A percentile compares a stretch with the other conserved stretches of the same genome.
Evolutionary conservation across 35 echinoderm and acorn worm genomes (phyloP).

Genomic region (Stichopus chloronotus): DNA sequence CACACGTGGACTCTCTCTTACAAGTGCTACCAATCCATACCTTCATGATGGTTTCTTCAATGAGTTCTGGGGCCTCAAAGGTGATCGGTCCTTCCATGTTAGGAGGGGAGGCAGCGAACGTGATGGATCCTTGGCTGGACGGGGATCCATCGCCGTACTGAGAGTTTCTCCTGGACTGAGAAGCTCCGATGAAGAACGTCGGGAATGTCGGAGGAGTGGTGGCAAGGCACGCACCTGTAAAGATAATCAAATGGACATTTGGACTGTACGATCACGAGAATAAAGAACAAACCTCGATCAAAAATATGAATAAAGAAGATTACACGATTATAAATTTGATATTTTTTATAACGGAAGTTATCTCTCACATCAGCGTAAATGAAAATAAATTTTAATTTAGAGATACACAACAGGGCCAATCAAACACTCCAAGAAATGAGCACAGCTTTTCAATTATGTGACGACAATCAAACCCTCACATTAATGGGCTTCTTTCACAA

Average conservation of each 20-base stretch:
- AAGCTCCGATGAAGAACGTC: slow-evolving; percentile 73
- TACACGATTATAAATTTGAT: not conserved
- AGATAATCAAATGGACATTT: not conserved
- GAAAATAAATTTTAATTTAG: too few species aligned
- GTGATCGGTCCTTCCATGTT: slow-evolving; percentile 98
- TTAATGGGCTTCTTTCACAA: too few species aligned
- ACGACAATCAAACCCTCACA: too few species aligned
- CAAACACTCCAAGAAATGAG: too few species aligned
- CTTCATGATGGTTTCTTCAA: slow-evolving; percentile 93
- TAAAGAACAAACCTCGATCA: not conserved
- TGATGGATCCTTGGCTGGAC: slow-evolving; percentile 87
- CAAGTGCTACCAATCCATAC: slow-evolving; percentile 29
- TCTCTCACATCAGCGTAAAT: too few species aligned
- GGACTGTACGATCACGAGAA: not conserved
- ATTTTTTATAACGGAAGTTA: too few species aligned
- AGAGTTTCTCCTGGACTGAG: slow-evolving; percentile 66
- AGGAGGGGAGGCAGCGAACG: slow-evolving; percentile 93
- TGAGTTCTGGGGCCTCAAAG: slow-evolving; percentile 93
- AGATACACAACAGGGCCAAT: too few species aligned
- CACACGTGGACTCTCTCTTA: too few species aligned
- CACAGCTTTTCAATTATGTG: too few species aligned
- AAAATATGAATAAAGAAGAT: not conserved
- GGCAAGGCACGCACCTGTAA: slow-evolving; percentile 58
- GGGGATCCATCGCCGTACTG: slow-evolving; percentile 83
- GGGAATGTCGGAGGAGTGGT: slow-evolving; percentile 75